These are phyloP conservation scores for Chloropsis cyanopogon DNA, from an alignment of 2,113 vertebrate species.

Conservation along the genomic window DNA sequence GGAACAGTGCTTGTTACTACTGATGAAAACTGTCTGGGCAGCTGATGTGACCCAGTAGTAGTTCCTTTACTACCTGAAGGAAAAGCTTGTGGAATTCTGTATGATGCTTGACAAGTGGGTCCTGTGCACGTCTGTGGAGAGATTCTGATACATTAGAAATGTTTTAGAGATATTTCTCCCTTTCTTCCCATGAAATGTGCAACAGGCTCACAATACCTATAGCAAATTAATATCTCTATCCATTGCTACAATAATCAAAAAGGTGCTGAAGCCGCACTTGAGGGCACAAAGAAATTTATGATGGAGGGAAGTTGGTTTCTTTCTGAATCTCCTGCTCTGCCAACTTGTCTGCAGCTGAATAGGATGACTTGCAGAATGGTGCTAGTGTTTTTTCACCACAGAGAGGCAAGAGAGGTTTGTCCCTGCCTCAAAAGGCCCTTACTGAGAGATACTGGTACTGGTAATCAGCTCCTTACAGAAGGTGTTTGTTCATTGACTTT, in stretches of 20 bases:
- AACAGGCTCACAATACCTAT: neutral
- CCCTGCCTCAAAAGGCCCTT: neutral
- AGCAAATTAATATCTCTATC: neutral
- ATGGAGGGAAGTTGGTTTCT: neutral
- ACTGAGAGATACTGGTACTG: neutral
- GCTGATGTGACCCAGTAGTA: neutral
- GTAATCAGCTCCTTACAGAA: neutral
- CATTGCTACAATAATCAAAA: neutral
- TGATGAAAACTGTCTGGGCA: neutral
- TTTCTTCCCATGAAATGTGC: neutral
- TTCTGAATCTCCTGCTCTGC: neutral
- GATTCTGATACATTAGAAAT: neutral
- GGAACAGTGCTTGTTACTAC: neutral
- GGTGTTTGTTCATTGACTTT: neutral
- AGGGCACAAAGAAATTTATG: rapidly evolving
- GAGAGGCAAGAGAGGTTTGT: neutral
- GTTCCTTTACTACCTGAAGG: neutral
- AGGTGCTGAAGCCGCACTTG: neutral
- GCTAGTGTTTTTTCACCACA: neutral
- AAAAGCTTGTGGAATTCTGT: neutral
- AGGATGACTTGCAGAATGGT: neutral
- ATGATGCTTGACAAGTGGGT: neutral
- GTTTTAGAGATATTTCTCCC: neutral
- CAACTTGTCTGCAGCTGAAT: neutral
- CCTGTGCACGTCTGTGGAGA: neutral